phyloP scores from a whole-genome alignment of 2,113 vertebrate species.

The Cardinalis cardinalis region DNA sequence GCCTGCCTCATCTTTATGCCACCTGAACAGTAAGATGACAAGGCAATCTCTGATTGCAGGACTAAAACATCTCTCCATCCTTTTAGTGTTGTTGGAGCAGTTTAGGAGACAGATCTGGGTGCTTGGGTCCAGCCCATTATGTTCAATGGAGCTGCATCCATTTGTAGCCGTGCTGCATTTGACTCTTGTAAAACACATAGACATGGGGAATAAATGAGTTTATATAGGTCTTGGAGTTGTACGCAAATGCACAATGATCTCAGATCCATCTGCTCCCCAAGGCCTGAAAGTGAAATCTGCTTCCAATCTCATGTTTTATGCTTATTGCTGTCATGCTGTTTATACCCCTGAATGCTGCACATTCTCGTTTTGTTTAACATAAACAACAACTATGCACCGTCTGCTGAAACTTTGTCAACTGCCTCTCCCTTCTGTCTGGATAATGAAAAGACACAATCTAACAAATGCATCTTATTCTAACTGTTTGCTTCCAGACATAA shows the following conservation, averaged over 20 bases:
- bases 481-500: slow-evolving; percentile 51
- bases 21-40: slow-evolving; percentile 40
- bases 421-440: slow-evolving; percentile 65
- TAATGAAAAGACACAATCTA: slow-evolving; percentile 61
- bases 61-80: background rate
- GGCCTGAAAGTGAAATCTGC: slow-evolving; percentile 63
- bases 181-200: slow-evolving; percentile 26
- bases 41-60: background rate
- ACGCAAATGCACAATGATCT: slow-evolving; percentile 60
- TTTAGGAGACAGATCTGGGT: slow-evolving; percentile 17
- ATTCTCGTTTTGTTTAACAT: slow-evolving; percentile 68
- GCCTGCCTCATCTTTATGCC: slow-evolving; percentile 25
- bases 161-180: background rate
- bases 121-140: slow-evolving; percentile 36
- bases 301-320: slow-evolving; percentile 63
- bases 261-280: slow-evolving; percentile 61
- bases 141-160: slow-evolving; percentile 11
- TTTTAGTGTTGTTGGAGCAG: background rate
- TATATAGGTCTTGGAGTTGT: slow-evolving; percentile 44
- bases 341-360: slow-evolving; percentile 59
- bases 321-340: slow-evolving; percentile 65
- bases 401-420: slow-evolving; percentile 67
- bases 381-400: slow-evolving; percentile 67
- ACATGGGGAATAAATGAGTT: slow-evolving; percentile 36
- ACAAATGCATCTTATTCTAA: slow-evolving; percentile 66